These are phyloP conservation scores for Pseudomyrmex flavicornis DNA, from an alignment of 1,140 invertebrate species.

Conservation along the genomic window DNA sequence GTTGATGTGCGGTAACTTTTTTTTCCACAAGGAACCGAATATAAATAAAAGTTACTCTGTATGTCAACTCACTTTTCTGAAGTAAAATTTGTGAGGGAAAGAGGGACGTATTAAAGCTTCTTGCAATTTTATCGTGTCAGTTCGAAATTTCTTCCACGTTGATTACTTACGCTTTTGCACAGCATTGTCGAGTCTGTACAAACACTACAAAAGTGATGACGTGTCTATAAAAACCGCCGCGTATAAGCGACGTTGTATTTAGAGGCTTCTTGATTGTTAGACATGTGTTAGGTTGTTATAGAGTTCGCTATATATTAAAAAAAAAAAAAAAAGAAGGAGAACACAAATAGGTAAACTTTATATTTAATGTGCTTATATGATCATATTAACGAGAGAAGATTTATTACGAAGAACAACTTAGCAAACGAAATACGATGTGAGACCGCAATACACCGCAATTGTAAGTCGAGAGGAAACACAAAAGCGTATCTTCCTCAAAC, in stretches of 20 bases:
- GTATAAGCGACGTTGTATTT: slow-evolving; percentile 69
- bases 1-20: slow-evolving; percentile 10
- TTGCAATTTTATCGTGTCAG: background rate
- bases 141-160: background rate
- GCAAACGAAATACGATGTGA: slow-evolving; percentile 53
- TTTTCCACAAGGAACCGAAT: too few species aligned
- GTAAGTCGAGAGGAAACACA: slow-evolving; percentile 47
- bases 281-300: slow-evolving; percentile 69
- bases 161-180: slow-evolving; percentile 38
- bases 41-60: too few species aligned
- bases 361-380: slow-evolving; percentile 60
- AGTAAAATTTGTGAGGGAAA: background rate
- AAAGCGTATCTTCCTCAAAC: background rate
- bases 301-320: slow-evolving; percentile 69
- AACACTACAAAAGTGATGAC: slow-evolving; percentile 53
- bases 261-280: slow-evolving; percentile 73
- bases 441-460: slow-evolving; percentile 66
- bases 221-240: slow-evolving; percentile 58
- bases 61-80: background rate
- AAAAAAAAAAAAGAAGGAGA: slow-evolving; percentile 11
- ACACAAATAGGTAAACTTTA: slow-evolving; percentile 53
- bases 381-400: slow-evolving; percentile 62
- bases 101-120: background rate
- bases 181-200: slow-evolving; percentile 64
- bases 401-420: slow-evolving; percentile 67